Evolutionary conservation across 2,113 vertebrate species (phyloP).

Genomic region (Tonatia bakeri): DNA sequence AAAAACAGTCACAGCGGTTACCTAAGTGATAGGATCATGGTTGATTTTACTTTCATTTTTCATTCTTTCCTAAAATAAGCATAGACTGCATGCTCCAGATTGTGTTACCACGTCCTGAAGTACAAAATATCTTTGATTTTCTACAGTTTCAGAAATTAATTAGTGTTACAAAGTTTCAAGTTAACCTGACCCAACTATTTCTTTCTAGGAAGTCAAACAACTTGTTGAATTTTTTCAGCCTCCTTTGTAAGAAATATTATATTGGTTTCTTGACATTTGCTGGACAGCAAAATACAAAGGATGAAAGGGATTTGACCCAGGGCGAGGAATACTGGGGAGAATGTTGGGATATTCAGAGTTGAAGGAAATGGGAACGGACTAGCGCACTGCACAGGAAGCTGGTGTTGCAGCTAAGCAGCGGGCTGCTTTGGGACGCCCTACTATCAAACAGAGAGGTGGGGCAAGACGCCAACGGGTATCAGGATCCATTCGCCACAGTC

Average conservation of each 20-base stretch:
- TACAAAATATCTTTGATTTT: constrained; percentile 16
- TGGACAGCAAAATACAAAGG: neutral
- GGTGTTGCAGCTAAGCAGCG: neutral
- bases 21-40: neutral
- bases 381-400: neutral
- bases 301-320: neutral
- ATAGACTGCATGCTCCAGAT: neutral
- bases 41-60: constrained; percentile 34
- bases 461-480: neutral
- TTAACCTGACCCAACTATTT: neutral
- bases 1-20: neutral
- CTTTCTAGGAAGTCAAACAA: constrained; percentile 16
- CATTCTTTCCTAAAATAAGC: constrained; percentile 31
- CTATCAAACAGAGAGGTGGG: neutral
- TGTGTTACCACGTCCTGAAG: neutral
- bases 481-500: neutral
- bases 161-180: neutral
- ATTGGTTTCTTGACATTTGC: constrained; percentile 5
- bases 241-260: constrained; percentile 10
- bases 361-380: neutral
- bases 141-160: constrained; percentile 6
- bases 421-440: neutral
- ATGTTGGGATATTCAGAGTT: neutral
- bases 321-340: neutral
- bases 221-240: neutral